Conservation (phyloP, 35 echinoderm and acorn worm genomes). For the Lytechinus pictus region DNA sequence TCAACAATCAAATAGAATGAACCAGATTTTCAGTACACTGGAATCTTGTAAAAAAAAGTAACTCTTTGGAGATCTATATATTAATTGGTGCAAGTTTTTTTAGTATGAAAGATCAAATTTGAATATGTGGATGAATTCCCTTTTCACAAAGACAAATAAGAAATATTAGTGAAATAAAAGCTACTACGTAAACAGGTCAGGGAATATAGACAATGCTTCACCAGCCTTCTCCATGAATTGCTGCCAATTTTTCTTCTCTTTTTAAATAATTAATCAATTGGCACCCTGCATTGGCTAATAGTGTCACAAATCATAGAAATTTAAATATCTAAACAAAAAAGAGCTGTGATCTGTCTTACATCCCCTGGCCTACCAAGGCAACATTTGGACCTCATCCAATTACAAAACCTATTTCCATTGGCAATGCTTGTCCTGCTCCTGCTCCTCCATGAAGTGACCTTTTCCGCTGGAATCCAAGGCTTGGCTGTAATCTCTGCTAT, state of each 20-base stretch:
- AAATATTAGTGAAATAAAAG: background rate
- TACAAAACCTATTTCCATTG: conserved; percentile 36
- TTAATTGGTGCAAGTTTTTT: background rate
- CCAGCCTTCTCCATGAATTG: background rate
- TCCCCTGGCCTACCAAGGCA: background rate
- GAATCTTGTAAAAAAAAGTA: background rate
- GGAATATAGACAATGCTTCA: background rate
- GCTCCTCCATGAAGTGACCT: background rate
- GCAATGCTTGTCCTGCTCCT: background rate
- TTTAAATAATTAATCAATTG: background rate
- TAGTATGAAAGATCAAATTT: background rate
- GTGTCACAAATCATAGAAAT: background rate
- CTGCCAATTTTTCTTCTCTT: background rate
- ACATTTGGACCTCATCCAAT: conserved; percentile 28
- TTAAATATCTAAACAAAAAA: background rate
- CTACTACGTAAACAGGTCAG: background rate
- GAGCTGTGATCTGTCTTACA: background rate
- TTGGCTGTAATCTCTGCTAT: background rate
- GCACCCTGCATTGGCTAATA: background rate
- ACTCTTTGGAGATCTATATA: no score
- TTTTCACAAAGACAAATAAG: background rate
- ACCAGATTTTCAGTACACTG: background rate
- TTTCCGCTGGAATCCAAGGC: background rate
- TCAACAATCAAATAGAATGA: background rate
- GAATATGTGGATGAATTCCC: background rate